These are phyloP conservation scores for Agonopterix arenella DNA, from an alignment of 2,888 invertebrate genomes.

Conservation along the genomic window DNA sequence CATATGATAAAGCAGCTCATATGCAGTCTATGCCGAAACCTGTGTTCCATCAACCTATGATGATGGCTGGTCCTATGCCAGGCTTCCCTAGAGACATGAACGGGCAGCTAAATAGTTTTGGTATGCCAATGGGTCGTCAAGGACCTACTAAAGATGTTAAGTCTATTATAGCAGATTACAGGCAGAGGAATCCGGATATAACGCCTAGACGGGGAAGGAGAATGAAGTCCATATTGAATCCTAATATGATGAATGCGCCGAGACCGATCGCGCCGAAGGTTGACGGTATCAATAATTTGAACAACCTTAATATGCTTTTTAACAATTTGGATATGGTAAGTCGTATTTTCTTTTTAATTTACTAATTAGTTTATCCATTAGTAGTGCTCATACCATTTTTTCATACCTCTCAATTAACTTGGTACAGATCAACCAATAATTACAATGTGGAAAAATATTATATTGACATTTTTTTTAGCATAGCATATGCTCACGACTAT, in stretches of 20 bases:
- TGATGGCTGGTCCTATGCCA: constrained; percentile 58
- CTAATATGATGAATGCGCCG: constrained; percentile 61
- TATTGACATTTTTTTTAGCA: too few relatives aligned
- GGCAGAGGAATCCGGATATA: constrained; percentile 85
- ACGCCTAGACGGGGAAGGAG: constrained; percentile 82
- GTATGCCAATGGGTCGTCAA: constrained; percentile 79
- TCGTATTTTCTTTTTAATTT: constrained; percentile 10
- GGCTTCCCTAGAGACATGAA: constrained; percentile 71
- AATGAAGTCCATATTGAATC: constrained; percentile 74
- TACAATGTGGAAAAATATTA: too few relatives aligned
- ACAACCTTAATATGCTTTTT: constrained; percentile 59
- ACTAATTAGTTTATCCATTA: background rate
- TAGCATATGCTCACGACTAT: too few relatives aligned
- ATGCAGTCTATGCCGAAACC: constrained; percentile 64
- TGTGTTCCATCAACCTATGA: constrained; percentile 55
- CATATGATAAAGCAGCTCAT: constrained; percentile 64
- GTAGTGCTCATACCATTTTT: too few relatives aligned
- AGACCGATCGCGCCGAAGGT: constrained; percentile 63
- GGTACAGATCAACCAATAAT: too few relatives aligned
- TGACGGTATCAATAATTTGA: constrained; percentile 41
- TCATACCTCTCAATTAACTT: too few relatives aligned
- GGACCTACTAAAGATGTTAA: constrained; percentile 89
- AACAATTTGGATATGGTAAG: constrained; percentile 72
- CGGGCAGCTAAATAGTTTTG: constrained; percentile 73
- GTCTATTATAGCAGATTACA: constrained; percentile 88